phyloP scores from a whole-genome alignment of 1,140 invertebrate species.

The Tribolium madens region DNA sequence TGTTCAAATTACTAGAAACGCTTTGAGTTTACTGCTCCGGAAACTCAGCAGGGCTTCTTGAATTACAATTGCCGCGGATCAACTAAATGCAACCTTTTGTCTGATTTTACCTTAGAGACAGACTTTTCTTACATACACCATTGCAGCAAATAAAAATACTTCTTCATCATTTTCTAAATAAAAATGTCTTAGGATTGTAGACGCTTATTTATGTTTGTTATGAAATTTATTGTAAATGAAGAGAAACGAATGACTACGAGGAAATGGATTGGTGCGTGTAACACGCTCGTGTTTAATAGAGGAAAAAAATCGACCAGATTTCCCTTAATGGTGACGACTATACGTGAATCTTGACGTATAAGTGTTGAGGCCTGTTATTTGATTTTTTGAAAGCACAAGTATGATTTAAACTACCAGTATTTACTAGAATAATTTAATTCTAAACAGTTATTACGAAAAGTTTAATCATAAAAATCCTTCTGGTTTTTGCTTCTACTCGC shows the following conservation, averaged over 20 bases:
- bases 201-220: neutral
- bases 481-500: no score
- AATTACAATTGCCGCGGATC: slow-evolving; percentile 32
- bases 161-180: neutral
- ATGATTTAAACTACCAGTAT: no score
- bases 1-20: slow-evolving; percentile 45
- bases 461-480: no score
- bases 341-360: neutral
- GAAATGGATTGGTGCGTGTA: neutral
- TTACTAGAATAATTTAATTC: no score
- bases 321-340: neutral
- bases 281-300: neutral
- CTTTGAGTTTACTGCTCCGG: slow-evolving; percentile 37
- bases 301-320: neutral
- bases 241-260: neutral
- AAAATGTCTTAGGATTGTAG: neutral
- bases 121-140: neutral
- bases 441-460: no score
- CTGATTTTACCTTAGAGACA: slow-evolving; percentile 13
- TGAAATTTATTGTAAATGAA: neutral
- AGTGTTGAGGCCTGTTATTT: no score
- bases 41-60: slow-evolving; percentile 38
- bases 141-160: neutral
- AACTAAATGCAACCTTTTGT: slow-evolving; percentile 34
- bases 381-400: neutral